Percentiles rank a stretch among this genome's conserved stretches.
Evolutionary conservation across 2,888 invertebrate species (phyloP).

Genomic region (Chaetoderma sp.): DNA sequence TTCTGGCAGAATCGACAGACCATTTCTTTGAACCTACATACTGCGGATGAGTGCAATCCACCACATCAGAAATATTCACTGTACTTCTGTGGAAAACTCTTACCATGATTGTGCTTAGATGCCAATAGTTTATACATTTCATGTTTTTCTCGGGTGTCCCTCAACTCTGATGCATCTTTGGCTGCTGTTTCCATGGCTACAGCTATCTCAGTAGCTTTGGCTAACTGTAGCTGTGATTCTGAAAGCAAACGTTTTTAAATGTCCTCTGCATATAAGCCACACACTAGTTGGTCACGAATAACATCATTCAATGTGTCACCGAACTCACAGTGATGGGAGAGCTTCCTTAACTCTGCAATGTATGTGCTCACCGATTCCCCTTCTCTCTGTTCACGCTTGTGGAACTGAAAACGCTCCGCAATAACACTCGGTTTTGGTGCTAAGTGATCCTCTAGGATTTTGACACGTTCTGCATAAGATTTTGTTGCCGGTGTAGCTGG

Average conservation of each 20-base stretch:
- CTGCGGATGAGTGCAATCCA: no score
- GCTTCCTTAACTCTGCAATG: background rate
- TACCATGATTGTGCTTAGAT: no score
- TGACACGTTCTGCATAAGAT: slow-evolving; percentile 18
- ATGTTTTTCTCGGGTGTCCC: no score
- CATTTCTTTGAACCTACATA: no score
- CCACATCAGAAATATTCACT: no score
- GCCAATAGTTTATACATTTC: no score
- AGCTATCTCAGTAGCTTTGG: slow-evolving; percentile 20
- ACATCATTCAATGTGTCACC: slow-evolving; percentile 14
- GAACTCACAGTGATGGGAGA: slow-evolving; percentile 9
- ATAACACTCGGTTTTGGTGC: slow-evolving; percentile 31
- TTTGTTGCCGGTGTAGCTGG: slow-evolving; percentile 33
- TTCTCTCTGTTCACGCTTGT: background rate
- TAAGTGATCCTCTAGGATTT: slow-evolving; percentile 20
- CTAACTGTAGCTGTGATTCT: slow-evolving; percentile 8
- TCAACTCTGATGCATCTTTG: slow-evolving; percentile 24
- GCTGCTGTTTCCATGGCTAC: slow-evolving; percentile 32
- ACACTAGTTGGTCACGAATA: slow-evolving; percentile 36
- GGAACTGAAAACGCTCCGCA: slow-evolving; percentile 19
- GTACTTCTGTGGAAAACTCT: no score
- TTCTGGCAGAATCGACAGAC: no score
- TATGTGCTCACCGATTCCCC: background rate
- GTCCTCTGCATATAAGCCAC: slow-evolving; percentile 20
- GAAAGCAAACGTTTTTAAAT: slow-evolving; percentile 28